Evolutionary conservation across 2,888 invertebrate genomes (phyloP).

Genomic region (Drosophila seclusa): DNA sequence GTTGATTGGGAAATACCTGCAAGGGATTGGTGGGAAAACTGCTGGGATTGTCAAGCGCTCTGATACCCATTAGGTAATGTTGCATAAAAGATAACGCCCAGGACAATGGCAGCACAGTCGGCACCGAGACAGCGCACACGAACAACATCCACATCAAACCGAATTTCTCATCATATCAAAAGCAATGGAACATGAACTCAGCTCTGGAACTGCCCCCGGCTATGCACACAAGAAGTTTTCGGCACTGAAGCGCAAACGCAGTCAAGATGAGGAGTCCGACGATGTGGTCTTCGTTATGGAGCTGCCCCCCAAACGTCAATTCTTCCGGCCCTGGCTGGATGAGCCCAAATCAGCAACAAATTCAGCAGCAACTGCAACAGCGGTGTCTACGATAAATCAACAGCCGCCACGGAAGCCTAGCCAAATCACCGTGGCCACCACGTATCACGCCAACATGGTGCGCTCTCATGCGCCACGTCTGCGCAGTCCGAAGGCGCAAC

Average conservation of each 20-base stretch:
- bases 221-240: constrained; percentile 69
- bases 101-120: constrained; percentile 49
- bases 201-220: constrained; percentile 8
- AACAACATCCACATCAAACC: constrained; percentile 26
- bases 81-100: constrained; percentile 65
- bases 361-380: not conserved
- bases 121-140: constrained; percentile 38
- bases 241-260: constrained; percentile 61
- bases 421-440: constrained; percentile 11
- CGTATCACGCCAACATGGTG: constrained; percentile 71
- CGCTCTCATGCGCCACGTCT: constrained; percentile 49
- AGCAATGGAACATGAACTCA: constrained; percentile 18
- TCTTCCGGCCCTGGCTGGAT: constrained; percentile 69
- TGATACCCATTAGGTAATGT: constrained; percentile 65
- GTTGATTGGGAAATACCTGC: constrained; percentile 72
- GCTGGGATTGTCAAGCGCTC: constrained; percentile 19
- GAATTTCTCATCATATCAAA: not conserved
- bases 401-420: constrained; percentile 18
- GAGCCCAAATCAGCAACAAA: constrained; percentile 22
- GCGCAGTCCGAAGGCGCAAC: constrained; percentile 67
- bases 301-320: constrained; percentile 54
- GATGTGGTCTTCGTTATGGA: constrained; percentile 66
- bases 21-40: constrained; percentile 59
- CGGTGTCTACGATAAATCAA: not conserved
- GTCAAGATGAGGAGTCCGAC: constrained; percentile 50